phyloP scores from a whole-genome alignment of 2,888 invertebrate species.

The Hirtodrosophila duncani region DNA sequence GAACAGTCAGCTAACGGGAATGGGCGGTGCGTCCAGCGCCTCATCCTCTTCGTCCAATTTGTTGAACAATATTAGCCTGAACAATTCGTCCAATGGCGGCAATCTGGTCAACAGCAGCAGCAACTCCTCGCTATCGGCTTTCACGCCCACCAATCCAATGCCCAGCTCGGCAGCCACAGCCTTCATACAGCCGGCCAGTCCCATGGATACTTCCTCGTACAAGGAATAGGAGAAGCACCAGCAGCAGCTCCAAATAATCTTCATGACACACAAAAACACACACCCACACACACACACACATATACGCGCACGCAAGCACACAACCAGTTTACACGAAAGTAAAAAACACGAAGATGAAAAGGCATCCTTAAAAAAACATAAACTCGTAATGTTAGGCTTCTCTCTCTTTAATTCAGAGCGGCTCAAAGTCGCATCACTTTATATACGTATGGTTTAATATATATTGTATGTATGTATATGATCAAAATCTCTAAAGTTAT shows the following conservation, averaged over 20 bases:
- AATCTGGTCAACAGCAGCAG: constrained; percentile 70
- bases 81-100: constrained; percentile 77
- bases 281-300: constrained; percentile 25
- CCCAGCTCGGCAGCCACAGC: constrained; percentile 66
- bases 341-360: constrained; percentile 41
- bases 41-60: constrained; percentile 63
- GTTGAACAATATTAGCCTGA: constrained; percentile 74
- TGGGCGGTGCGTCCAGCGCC: constrained; percentile 41
- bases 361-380: constrained; percentile 50
- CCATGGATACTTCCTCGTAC: constrained; percentile 85
- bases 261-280: constrained; percentile 27
- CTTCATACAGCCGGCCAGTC: constrained; percentile 83
- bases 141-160: constrained; percentile 74
- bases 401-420: constrained; percentile 41
- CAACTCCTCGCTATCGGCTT: constrained; percentile 75
- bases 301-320: constrained; percentile 13
- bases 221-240: constrained; percentile 79
- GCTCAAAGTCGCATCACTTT: constrained; percentile 62
- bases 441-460: constrained; percentile 9
- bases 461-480: constrained; percentile 37
- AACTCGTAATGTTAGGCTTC: constrained; percentile 45
- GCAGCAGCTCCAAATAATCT: constrained; percentile 3
- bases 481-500: constrained; percentile 35
- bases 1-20: constrained; percentile 35
- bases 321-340: constrained; percentile 45